These are phyloP conservation scores for Dreissena polymorpha DNA, from an alignment of 1,140 invertebrate genomes.

Conservation along the genomic window DNA sequence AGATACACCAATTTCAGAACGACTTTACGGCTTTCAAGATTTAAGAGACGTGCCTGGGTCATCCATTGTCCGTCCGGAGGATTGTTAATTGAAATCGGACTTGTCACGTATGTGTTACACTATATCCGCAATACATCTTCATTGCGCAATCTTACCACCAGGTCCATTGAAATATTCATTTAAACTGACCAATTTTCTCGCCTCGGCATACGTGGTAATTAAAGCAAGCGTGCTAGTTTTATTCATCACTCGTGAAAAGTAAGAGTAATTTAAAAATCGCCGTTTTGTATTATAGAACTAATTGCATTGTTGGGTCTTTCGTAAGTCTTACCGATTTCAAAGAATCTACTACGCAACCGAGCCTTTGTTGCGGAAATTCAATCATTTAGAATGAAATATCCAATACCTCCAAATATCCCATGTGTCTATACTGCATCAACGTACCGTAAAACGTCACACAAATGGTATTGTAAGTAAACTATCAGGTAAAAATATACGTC, in stretches of 20 bases:
- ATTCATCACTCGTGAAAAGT: constrained; percentile 47
- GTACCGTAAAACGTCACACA: no score
- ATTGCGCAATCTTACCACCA: constrained; percentile 15
- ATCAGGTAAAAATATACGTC: no score
- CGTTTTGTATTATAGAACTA: constrained; percentile 43
- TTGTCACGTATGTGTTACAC: constrained; percentile 25
- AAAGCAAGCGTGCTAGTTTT: constrained; percentile 45
- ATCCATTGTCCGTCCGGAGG: no score
- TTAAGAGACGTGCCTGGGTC: no score
- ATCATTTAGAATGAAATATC: no score
- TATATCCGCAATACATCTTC: constrained; percentile 35
- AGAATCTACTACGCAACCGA: no score
- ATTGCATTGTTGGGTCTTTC: not conserved
- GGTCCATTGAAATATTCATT: constrained; percentile 36
- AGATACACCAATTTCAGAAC: no score
- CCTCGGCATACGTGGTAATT: constrained; percentile 43
- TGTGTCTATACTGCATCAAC: no score
- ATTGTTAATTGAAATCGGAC: constrained; percentile 39
- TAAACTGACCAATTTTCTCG: constrained; percentile 46
- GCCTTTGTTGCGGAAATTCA: no score
- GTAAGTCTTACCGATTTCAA: not conserved
- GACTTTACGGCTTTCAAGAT: no score
- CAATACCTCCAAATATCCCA: no score
- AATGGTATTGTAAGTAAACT: no score
- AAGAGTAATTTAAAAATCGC: constrained; percentile 37